Evolutionary conservation across 2,113 vertebrate genomes (phyloP), one percentile per base, ranked within the genome.

Genomic region (Eretmochelys imbricata): DNA sequence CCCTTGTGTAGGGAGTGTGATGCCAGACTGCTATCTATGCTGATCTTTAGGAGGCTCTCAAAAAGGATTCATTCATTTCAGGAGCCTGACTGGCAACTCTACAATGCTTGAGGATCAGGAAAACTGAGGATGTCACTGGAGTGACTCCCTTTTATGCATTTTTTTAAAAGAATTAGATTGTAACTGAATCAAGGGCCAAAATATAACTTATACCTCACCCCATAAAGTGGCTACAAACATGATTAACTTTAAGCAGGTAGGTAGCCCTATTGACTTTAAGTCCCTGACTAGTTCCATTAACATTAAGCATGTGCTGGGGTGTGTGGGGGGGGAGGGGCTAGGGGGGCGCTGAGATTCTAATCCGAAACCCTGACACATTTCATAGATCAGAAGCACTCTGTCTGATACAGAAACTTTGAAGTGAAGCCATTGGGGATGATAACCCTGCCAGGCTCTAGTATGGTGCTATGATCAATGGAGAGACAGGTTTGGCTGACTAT

Each of bases 51-150:
- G 59, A 78, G 13, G n/a, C 7, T 10, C 27, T 17, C 25, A 48
- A 93, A 94, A 83, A 59, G 1, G 49, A 2, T 6, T 2, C 5
- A 49, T 2, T 3, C 9, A 1, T 1, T 92, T 19, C n/a, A 76
- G 19, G 10, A 29, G 10, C 48, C 49, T 0, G 0, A 65, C 9
- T 0, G 0, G 10, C 27, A 17, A 78, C 89, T 92, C 48, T 20
- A 42, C 8, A 2, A 1, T 22, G 2, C 5, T 89, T 91, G 24
- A 89, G 62, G 91, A 80, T 17, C 16, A 20, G 83, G 31, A 31
- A 51, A 95, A 82, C 65, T 3, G 3, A 72, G 2, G 86, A 3
- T 50, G 3, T 1, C 4, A 2, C 25, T 13, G 20, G 4, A 51
- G 8, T 84, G 35, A 91, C 89, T 48, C 4, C 51, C 6, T 94